These are phyloP conservation scores for Gallinago media DNA, from an alignment of 2,113 vertebrate species.

Conservation along the genomic window DNA sequence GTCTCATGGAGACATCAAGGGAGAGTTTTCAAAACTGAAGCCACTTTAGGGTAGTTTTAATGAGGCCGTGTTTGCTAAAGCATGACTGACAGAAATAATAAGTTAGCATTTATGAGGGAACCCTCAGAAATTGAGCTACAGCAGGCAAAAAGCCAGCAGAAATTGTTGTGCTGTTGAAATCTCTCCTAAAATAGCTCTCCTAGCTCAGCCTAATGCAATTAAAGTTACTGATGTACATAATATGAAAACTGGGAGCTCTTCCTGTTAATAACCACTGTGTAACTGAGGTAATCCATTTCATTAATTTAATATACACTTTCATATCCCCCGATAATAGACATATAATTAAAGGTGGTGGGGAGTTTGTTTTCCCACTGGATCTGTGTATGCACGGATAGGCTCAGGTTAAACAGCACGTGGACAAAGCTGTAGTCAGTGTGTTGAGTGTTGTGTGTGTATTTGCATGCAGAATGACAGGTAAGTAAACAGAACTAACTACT, in stretches of 20 bases:
- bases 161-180: slow-evolving; percentile 75
- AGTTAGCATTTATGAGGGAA: slow-evolving; percentile 72
- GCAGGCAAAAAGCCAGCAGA: slow-evolving; percentile 79
- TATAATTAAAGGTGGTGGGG: slow-evolving; percentile 81
- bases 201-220: slow-evolving; percentile 80
- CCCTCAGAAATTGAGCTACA: slow-evolving; percentile 76
- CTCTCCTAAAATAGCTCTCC: slow-evolving; percentile 78
- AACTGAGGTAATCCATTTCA: slow-evolving; percentile 75
- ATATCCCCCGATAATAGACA: slow-evolving; percentile 55
- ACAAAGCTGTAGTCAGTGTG: not conserved
- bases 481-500: not conserved
- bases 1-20: not conserved
- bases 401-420: not conserved
- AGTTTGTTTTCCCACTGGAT: not conserved
- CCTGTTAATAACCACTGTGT: slow-evolving; percentile 81
- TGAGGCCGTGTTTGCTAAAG: slow-evolving; percentile 75
- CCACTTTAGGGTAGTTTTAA: slow-evolving; percentile 70
- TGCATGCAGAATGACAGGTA: not conserved
- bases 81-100: slow-evolving; percentile 86
- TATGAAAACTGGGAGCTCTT: slow-evolving; percentile 80
- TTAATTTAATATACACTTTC: slow-evolving; percentile 79
- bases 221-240: slow-evolving; percentile 83
- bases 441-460: not conserved
- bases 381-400: not conserved
- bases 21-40: slow-evolving; percentile 26